Percentiles rank a stretch among this genome's conserved stretches.
Conservation (phyloP, 2,113 vertebrate genomes). For the Amphiprion percula region DNA sequence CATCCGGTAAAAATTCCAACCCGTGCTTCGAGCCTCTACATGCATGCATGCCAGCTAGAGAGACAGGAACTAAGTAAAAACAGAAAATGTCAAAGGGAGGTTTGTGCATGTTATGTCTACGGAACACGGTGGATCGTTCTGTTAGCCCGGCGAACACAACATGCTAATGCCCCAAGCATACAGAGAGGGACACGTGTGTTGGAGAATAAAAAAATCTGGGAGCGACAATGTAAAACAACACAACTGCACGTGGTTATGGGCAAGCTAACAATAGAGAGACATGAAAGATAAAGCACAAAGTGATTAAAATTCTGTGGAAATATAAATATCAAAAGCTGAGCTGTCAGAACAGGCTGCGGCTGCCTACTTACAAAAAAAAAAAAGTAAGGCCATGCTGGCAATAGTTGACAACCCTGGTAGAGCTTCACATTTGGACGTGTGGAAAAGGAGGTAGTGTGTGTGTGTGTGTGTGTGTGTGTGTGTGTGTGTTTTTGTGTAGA, state of each 20-base stretch:
- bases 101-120: slow-evolving; percentile 29
- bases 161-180: slow-evolving; percentile 49
- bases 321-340: slow-evolving; percentile 80
- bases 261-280: slow-evolving; percentile 65
- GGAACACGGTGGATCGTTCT: slow-evolving; percentile 57
- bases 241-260: slow-evolving; percentile 47
- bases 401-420: slow-evolving; percentile 73
- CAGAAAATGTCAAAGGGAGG: slow-evolving; percentile 40
- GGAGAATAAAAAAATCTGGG: slow-evolving; percentile 53
- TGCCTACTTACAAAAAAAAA: slow-evolving; percentile 48
- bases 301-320: slow-evolving; percentile 81
- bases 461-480: slow-evolving; percentile 30
- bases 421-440: slow-evolving; percentile 64
- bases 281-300: slow-evolving; percentile 67
- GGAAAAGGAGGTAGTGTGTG: slow-evolving; percentile 46
- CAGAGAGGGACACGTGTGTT: slow-evolving; percentile 31
- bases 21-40: not conserved
- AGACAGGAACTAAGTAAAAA: slow-evolving; percentile 30
- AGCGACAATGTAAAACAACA: slow-evolving; percentile 62
- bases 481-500: slow-evolving; percentile 22
- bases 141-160: slow-evolving; percentile 50
- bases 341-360: slow-evolving; percentile 70
- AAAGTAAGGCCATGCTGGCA: slow-evolving; percentile 70
- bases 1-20: no score
- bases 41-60: not conserved